Evolutionary conservation across 2,888 invertebrate genomes (phyloP).

Genomic region (Rotaria socialis): DNA sequence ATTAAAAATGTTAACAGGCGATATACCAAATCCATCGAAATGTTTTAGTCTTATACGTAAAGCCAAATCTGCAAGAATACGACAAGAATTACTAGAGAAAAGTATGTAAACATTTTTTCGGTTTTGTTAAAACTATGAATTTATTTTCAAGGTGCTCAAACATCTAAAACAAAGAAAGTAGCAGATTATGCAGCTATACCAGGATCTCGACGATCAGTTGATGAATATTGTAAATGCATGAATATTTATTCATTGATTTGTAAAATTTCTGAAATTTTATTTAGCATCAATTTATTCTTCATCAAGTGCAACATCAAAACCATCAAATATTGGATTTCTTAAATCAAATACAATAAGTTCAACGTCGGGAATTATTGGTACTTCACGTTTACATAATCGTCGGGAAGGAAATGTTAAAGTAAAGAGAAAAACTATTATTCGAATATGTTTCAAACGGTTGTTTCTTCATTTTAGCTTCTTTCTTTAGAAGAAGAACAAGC

Average conservation of each 20-base stretch:
- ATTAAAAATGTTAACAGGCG: constrained; percentile 74
- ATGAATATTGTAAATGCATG: constrained; percentile 3
- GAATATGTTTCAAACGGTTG: no score
- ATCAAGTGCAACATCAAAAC: background rate
- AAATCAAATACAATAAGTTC: constrained; percentile 5
- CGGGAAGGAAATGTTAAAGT: constrained; percentile 22
- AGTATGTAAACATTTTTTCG: constrained; percentile 55
- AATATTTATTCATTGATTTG: no score
- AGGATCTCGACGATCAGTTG: constrained; percentile 32
- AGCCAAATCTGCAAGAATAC: constrained; percentile 83
- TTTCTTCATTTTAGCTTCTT: background rate
- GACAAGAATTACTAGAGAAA: constrained; percentile 83
- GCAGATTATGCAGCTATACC: constrained; percentile 12
- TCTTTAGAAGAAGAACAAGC: constrained; percentile 16
- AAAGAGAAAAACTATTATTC: background rate
- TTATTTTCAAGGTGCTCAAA: background rate
- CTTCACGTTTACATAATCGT: constrained; percentile 6
- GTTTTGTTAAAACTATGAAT: background rate
- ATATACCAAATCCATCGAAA: constrained; percentile 72
- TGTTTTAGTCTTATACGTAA: constrained; percentile 87
- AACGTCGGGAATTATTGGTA: background rate
- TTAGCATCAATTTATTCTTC: background rate
- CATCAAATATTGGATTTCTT: background rate
- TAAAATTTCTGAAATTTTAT: background rate
- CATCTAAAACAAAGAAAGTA: background rate